Conservation (phyloP, 2,113 vertebrate species). For the Amia ocellicauda region DNA sequence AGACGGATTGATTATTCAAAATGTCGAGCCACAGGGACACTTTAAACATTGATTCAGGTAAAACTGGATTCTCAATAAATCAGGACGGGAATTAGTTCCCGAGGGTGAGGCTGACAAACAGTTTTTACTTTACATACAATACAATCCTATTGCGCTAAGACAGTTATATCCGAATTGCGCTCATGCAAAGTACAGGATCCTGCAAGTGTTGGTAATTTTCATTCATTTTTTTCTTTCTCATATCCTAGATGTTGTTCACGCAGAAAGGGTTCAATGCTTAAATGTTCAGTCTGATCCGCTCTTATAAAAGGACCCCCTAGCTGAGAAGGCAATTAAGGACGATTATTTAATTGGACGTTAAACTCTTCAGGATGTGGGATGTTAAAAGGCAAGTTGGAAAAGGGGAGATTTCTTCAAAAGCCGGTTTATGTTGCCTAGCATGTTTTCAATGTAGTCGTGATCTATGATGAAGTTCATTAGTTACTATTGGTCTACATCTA, state of each 20-base stretch:
- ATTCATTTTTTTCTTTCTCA: constrained; percentile 14
- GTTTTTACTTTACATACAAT: constrained; percentile 23
- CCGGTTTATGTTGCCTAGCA: background rate
- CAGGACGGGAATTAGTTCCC: constrained; percentile 63
- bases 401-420: background rate
- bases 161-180: background rate
- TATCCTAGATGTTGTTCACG: too few species aligned
- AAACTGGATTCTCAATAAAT: constrained; percentile 68
- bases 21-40: constrained; percentile 76
- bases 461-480: too few species aligned
- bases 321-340: constrained; percentile 29
- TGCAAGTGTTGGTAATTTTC: constrained; percentile 40
- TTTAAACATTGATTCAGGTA: constrained; percentile 82
- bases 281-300: constrained; percentile 15
- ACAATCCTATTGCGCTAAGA: constrained; percentile 9
- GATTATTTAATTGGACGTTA: constrained; percentile 21
- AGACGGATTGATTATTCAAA: constrained; percentile 89
- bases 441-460: background rate
- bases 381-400: too few species aligned
- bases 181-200: constrained; percentile 34
- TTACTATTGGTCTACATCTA: constrained; percentile 4
- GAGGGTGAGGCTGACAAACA: constrained; percentile 25
- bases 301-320: constrained; percentile 22
- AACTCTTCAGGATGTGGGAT: background rate
- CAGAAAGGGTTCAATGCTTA: constrained; percentile 4